phyloP scores from a whole-genome alignment of 2,113 vertebrate genomes.

The Cercopithecus mona region DNA sequence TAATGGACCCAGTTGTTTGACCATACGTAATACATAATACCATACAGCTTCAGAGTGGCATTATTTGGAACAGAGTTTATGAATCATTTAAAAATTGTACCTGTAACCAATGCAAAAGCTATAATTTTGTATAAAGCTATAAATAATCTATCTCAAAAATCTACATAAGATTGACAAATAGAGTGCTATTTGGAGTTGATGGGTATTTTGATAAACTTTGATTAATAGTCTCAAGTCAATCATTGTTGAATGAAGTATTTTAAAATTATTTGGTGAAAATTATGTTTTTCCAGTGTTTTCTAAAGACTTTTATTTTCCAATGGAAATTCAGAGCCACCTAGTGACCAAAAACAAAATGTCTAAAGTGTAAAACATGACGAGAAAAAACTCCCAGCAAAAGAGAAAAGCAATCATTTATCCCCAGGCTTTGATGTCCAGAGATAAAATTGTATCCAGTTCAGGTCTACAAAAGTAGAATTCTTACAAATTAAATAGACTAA shows the following conservation, averaged over 20 bases:
- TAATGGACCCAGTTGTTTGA: not conserved
- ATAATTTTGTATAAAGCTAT: constrained; percentile 16
- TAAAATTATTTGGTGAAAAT: constrained; percentile 29
- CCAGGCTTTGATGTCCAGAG: not conserved
- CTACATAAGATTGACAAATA: not conserved
- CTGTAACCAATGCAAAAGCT: not conserved
- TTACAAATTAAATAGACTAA: not conserved
- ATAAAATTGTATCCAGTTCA: not conserved
- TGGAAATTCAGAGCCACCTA: constrained; percentile 84
- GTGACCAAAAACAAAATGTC: constrained; percentile 70
- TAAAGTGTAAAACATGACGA: constrained; percentile 24
- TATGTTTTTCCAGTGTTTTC: constrained; percentile 2
- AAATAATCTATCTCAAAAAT: not conserved
- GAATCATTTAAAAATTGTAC: not conserved
- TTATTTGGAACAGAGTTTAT: not conserved
- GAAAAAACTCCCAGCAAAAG: not conserved
- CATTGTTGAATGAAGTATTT: not conserved
- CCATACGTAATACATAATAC: not conserved
- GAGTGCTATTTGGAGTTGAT: not conserved
- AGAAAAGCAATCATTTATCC: not conserved
- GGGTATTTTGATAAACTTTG: not conserved
- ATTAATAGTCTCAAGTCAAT: constrained; percentile 17
- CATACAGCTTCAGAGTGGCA: not conserved
- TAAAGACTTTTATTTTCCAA: constrained; percentile 44
- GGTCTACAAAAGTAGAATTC: not conserved